phyloP scores from a whole-genome alignment of 35 echinoderm and acorn worm species.

The Apostichopus parvimensis region DNA sequence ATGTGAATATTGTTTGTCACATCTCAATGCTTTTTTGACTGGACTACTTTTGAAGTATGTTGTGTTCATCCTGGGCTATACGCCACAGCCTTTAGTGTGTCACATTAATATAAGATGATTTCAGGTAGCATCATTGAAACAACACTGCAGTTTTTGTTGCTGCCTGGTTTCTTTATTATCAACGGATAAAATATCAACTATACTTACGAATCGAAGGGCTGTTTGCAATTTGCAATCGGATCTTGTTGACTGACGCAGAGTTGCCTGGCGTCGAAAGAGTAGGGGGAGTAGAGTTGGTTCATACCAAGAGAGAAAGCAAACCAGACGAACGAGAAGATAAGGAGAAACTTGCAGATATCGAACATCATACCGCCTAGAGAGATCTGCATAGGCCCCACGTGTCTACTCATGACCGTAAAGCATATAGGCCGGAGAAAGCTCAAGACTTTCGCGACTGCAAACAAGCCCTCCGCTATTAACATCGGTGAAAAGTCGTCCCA shows the following conservation, averaged over 20 bases:
- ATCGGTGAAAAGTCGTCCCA: conserved; percentile 79
- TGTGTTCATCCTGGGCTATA: too few relatives aligned
- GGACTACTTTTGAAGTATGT: too few relatives aligned
- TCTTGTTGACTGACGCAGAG: conserved; percentile 55
- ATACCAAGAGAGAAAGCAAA: conserved; percentile 98
- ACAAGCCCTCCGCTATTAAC: conserved; percentile 86
- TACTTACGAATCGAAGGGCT: conserved; percentile 92
- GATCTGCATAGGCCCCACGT: conserved; percentile 99
- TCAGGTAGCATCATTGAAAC: too few relatives aligned
- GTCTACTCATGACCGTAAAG: conserved; percentile 91
- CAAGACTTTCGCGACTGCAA: conserved; percentile 95
- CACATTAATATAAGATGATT: too few relatives aligned
- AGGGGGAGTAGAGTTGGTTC: conserved; percentile 94
- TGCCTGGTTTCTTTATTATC: neutral
- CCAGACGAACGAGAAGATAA: conserved; percentile 98
- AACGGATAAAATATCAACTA: neutral
- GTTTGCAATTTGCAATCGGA: conserved; percentile 62
- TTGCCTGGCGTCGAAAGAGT: conserved; percentile 54
- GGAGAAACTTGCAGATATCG: conserved; percentile 94
- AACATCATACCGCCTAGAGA: conserved; percentile 99
- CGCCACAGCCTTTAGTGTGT: too few relatives aligned
- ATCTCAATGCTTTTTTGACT: too few relatives aligned
- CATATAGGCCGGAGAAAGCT: conserved; percentile 90
- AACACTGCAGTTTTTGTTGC: too few relatives aligned
- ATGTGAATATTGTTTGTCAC: too few relatives aligned